Conservation (phyloP, 2,113 vertebrate species). For the Egretta garzetta region DNA sequence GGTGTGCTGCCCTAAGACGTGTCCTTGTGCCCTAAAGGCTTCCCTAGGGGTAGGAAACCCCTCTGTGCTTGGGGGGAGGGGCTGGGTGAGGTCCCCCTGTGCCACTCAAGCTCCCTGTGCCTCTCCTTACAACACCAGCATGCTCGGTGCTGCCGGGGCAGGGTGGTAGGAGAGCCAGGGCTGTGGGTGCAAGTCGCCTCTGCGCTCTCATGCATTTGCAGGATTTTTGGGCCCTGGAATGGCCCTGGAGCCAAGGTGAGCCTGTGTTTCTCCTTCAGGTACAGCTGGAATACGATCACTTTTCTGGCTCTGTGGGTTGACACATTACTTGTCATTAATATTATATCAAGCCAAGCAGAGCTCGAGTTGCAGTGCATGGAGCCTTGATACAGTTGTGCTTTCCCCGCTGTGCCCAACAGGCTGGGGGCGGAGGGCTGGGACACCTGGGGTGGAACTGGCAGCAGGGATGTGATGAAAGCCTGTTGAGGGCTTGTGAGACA, state of each 20-base stretch:
- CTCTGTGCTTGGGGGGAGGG: rapidly evolving
- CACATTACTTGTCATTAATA: constrained; percentile 4
- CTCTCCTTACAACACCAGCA: no score
- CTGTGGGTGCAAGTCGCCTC: rapidly evolving
- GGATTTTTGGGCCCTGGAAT: rapidly evolving
- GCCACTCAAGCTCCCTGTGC: not conserved
- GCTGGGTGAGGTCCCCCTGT: not conserved
- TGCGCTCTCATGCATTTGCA: rapidly evolving
- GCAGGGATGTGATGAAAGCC: not conserved
- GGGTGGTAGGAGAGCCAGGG: not conserved
- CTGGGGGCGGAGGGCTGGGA: not conserved
- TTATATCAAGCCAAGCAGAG: not conserved
- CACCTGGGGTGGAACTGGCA: not conserved
- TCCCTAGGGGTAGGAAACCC: not conserved
- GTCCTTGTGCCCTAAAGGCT: not conserved
- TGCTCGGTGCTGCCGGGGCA: rapidly evolving
- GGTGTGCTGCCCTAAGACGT: rapidly evolving
- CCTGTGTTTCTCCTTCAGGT: not conserved
- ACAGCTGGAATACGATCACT: not conserved
- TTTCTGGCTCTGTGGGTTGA: not conserved
- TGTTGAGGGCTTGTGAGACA: not conserved
- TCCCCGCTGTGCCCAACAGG: not conserved
- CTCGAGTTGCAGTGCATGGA: not conserved
- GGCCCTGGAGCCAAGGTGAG: not conserved
- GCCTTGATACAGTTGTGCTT: not conserved